A percentile compares a stretch with the other conserved stretches of the same genome.
Conservation (phyloP, 2,797 vertebrate genomes). For the Melanotaenia boesemani region DNA sequence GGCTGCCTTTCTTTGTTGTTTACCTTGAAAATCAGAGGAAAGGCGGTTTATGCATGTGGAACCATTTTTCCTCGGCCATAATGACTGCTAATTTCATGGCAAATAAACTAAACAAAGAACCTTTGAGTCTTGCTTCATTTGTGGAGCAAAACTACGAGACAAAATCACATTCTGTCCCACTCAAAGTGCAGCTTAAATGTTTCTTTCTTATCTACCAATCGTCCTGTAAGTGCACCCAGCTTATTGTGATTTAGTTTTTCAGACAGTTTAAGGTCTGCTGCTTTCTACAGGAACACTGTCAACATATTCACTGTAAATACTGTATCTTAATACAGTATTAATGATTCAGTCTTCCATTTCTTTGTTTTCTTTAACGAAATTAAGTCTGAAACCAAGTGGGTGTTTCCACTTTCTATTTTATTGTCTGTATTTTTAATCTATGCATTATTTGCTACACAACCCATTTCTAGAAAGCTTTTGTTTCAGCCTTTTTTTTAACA, state of each 20-base stretch:
- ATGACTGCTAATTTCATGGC: conserved; percentile 81
- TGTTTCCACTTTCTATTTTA: background rate
- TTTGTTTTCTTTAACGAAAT: background rate
- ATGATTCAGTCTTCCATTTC: background rate
- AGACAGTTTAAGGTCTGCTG: conserved; percentile 1
- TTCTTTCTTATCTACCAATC: conserved; percentile 67
- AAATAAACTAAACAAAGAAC: conserved; percentile 76
- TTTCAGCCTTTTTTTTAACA: background rate
- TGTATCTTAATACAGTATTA: no score
- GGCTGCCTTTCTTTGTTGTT: conserved; percentile 51
- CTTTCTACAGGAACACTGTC: conserved; percentile 12
- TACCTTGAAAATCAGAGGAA: conserved; percentile 73
- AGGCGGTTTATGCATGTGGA: conserved; percentile 74
- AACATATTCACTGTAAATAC: background rate
- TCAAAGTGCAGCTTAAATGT: conserved; percentile 60
- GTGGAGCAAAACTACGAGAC: conserved; percentile 45
- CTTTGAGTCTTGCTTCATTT: conserved; percentile 77
- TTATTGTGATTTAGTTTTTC: conserved; percentile 28
- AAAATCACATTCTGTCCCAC: conserved; percentile 72
- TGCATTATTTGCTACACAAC: no score
- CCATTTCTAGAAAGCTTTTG: background rate
- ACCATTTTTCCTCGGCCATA: conserved; percentile 68
- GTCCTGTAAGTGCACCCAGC: conserved; percentile 55
- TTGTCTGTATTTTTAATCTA: background rate
- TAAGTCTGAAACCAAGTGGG: background rate